Evolutionary conservation across 2,113 vertebrate genomes (phyloP).

Genomic region (Mormyrus iriodes): DNA sequence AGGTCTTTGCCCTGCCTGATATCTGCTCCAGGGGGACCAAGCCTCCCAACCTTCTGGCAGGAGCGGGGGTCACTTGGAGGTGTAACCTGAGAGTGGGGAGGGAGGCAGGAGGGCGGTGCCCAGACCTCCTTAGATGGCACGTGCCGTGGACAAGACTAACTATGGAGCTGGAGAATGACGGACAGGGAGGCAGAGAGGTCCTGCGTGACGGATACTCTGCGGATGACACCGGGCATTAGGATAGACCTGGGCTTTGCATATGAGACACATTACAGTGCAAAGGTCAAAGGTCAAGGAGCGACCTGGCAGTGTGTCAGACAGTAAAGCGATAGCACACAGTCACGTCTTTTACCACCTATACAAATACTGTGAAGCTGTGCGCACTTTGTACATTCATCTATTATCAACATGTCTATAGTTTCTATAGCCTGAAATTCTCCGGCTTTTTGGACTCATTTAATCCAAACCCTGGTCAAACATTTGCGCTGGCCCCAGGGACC

Average conservation of each 20-base stretch:
- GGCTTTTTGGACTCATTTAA: conserved; percentile 14
- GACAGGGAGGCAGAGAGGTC: conserved; percentile 30
- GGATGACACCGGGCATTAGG: conserved; percentile 38
- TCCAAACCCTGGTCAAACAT: conserved; percentile 15
- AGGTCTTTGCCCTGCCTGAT: conserved; percentile 63
- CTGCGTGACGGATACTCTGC: neutral
- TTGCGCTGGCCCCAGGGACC: neutral
- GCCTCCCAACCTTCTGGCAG: conserved; percentile 64
- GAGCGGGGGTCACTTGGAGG: conserved; percentile 61
- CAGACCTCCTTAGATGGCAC: conserved; percentile 53
- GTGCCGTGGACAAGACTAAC: conserved; percentile 37
- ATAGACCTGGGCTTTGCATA: neutral
- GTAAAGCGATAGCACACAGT: no score
- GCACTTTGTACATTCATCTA: neutral
- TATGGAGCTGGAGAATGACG: conserved; percentile 38
- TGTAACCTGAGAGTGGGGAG: conserved; percentile 58
- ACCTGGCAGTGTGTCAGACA: neutral
- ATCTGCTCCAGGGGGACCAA: conserved; percentile 54
- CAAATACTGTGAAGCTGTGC: neutral
- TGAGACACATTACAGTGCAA: neutral
- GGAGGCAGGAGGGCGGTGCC: conserved; percentile 40
- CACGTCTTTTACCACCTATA: no score
- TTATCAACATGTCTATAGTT: neutral
- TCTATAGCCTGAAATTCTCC: neutral
- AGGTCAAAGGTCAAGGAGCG: conserved; percentile 2